Conservation (phyloP, 2,888 invertebrate species). For the Neoaliturus tenellus region DNA sequence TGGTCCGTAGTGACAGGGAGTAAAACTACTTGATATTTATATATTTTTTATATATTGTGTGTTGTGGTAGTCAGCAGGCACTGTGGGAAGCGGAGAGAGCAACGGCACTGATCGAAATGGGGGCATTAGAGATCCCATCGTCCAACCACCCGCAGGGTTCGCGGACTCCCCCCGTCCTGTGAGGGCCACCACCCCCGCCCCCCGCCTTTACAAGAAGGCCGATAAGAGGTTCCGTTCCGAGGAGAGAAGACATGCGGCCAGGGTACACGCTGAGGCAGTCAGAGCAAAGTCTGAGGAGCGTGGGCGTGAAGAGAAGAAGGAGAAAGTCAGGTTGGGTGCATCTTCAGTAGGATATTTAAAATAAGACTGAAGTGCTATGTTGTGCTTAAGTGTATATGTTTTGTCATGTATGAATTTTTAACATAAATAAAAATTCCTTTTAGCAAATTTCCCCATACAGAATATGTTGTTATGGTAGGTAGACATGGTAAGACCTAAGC, state of each 20-base stretch:
- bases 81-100: constrained; percentile 24
- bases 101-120: constrained; percentile 21
- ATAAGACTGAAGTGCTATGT: too few relatives aligned
- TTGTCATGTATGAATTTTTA: too few relatives aligned
- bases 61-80: constrained; percentile 47
- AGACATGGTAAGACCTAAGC: too few relatives aligned
- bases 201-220: constrained; percentile 84
- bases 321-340: constrained; percentile 67
- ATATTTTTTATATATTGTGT: too few relatives aligned
- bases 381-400: too few relatives aligned
- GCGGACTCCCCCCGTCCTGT: constrained; percentile 85
- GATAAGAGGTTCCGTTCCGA: constrained; percentile 88
- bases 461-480: too few relatives aligned
- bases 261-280: constrained; percentile 81
- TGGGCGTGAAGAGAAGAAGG: constrained; percentile 79
- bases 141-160: constrained; percentile 92
- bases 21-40: too few relatives aligned
- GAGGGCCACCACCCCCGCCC: constrained; percentile 70
- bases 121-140: constrained; percentile 77
- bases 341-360: too few relatives aligned
- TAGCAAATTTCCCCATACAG: too few relatives aligned
- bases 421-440: too few relatives aligned
- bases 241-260: constrained; percentile 80
- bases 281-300: constrained; percentile 90
- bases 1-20: too few relatives aligned